phyloP scores from a whole-genome alignment of 1,140 invertebrate genomes.

The Bursaphelenchus mucronatus region DNA sequence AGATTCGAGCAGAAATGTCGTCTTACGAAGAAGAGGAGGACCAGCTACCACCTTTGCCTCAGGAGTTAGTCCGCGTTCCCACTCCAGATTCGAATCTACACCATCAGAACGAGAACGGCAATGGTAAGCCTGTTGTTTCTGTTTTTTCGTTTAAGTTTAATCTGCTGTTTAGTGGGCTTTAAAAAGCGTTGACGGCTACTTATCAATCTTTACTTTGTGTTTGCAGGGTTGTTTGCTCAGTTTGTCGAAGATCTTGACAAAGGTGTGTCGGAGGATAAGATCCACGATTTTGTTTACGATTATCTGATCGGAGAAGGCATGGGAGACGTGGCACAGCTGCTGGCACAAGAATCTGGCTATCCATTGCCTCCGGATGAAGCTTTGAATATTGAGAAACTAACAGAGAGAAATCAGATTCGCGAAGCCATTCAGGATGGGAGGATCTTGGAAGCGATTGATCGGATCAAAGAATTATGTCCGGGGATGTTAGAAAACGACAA shows the following conservation, averaged over 20 bases:
- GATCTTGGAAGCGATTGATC: conserved; percentile 83
- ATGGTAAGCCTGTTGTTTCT: no score
- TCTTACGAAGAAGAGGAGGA: no score
- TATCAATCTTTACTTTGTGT: conserved; percentile 18
- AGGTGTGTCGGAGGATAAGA: conserved; percentile 33
- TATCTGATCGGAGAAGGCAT: conserved; percentile 42
- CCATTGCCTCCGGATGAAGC: background rate
- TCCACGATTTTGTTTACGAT: conserved; percentile 43
- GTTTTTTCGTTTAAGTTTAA: no score
- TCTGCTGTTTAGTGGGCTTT: no score
- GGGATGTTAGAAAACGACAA: conserved; percentile 88
- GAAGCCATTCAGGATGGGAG: conserved; percentile 87
- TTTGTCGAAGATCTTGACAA: conserved; percentile 36
- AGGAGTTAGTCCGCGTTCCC: no score
- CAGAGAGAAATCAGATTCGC: conserved; percentile 86
- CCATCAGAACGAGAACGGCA: no score
- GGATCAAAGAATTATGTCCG: conserved; percentile 89
- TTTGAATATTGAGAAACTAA: conserved; percentile 70
- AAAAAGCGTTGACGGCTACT: background rate
- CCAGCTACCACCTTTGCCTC: no score
- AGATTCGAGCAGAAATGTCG: no score
- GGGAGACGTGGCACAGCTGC: conserved; percentile 29
- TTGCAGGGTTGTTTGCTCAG: conserved; percentile 34
- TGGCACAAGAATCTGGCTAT: conserved; percentile 15
- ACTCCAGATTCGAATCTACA: no score